phyloP scores from a whole-genome alignment of 2,113 vertebrate species.

The Ginglymostoma cirratum region DNA sequence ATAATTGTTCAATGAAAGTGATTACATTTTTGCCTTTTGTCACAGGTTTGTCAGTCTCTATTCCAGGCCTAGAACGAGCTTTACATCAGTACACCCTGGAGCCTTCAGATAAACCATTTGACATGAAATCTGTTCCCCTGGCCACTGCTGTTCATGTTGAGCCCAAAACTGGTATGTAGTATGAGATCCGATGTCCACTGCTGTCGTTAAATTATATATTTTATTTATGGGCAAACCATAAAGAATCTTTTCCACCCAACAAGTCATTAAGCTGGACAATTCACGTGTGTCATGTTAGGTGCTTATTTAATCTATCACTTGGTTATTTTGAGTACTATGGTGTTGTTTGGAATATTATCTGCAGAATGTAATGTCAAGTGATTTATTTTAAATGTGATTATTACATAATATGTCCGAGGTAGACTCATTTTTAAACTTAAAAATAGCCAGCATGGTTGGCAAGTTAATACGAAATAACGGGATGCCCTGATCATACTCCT shows the following conservation, averaged over 20 bases:
- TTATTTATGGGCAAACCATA: not conserved
- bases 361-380: not conserved
- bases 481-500: not conserved
- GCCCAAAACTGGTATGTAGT: conserved; percentile 75
- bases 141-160: conserved; percentile 75
- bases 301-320: not conserved
- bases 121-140: conserved; percentile 84
- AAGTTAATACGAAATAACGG: not conserved
- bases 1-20: not conserved
- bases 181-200: not conserved
- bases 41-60: conserved; percentile 78
- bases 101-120: conserved; percentile 87
- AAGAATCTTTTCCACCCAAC: not conserved
- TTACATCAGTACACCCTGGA: conserved; percentile 90
- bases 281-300: not conserved
- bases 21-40: not conserved
- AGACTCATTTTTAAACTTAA: not conserved
- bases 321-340: not conserved
- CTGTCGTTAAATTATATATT: not conserved
- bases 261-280: not conserved
- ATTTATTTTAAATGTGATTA: not conserved
- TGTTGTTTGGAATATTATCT: not conserved
- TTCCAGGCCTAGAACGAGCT: conserved; percentile 91
- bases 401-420: not conserved
- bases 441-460: not conserved